Percentiles rank a stretch among this genome's conserved stretches.
These are phyloP conservation scores for Megastigmus dorsalis DNA, from an alignment of 2,888 invertebrate species.

Conservation along the genomic window DNA sequence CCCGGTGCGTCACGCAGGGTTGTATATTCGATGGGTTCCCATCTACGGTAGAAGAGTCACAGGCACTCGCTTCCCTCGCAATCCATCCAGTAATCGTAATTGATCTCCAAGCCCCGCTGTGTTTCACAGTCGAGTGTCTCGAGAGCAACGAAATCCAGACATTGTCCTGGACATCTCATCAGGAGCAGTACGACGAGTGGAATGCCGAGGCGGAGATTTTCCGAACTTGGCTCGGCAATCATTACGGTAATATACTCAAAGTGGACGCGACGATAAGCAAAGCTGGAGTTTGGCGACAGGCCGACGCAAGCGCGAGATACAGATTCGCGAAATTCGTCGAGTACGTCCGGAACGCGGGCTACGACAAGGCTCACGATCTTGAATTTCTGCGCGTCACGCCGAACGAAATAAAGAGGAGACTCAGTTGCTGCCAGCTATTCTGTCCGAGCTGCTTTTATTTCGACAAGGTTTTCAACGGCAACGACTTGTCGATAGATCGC, in stretches of 20 bases:
- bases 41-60: slow-evolving; percentile 75
- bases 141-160: slow-evolving; percentile 61
- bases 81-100: slow-evolving; percentile 79
- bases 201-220: slow-evolving; percentile 67
- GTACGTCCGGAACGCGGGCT: slow-evolving; percentile 76
- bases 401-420: slow-evolving; percentile 75
- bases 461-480: slow-evolving; percentile 65
- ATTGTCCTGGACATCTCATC: not conserved
- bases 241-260: slow-evolving; percentile 77
- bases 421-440: slow-evolving; percentile 76
- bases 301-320: slow-evolving; percentile 71
- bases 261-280: slow-evolving; percentile 76
- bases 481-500: slow-evolving; percentile 56
- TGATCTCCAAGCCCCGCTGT: slow-evolving; percentile 74
- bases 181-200: slow-evolving; percentile 75
- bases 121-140: slow-evolving; percentile 73
- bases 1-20: slow-evolving; percentile 77
- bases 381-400: slow-evolving; percentile 78
- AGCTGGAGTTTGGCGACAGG: slow-evolving; percentile 77
- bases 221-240: slow-evolving; percentile 76
- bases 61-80: slow-evolving; percentile 75
- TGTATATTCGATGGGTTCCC: slow-evolving; percentile 81
- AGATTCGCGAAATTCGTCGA: slow-evolving; percentile 75
- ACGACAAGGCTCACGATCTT: slow-evolving; percentile 75
- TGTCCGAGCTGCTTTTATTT: slow-evolving; percentile 79